phyloP scores from a whole-genome alignment of 2,888 invertebrate genomes.

The Anthophora plumipes region DNA sequence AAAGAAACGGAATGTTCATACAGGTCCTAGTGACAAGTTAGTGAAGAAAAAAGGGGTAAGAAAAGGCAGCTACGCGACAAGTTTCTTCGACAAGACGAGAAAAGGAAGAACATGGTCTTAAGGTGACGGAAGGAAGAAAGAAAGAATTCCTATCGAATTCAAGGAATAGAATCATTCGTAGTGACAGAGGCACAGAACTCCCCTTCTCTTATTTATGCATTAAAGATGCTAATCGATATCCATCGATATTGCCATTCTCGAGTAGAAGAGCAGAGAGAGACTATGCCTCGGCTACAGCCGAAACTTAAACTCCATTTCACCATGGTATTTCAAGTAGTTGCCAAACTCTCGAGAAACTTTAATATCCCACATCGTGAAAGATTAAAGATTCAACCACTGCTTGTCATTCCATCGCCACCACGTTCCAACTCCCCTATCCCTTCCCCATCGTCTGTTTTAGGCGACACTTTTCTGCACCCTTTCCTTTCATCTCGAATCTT shows the following conservation, averaged over 20 bases:
- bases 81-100: constrained; percentile 25
- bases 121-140: neutral
- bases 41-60: constrained; percentile 22
- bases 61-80: constrained; percentile 45
- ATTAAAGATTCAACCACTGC: constrained; percentile 81
- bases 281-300: constrained; percentile 40
- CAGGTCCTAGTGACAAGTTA: constrained; percentile 20
- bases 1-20: constrained; percentile 3
- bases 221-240: constrained; percentile 62
- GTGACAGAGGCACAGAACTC: neutral
- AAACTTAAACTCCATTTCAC: constrained; percentile 75
- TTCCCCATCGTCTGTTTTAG: constrained; percentile 9
- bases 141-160: constrained; percentile 37
- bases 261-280: constrained; percentile 14
- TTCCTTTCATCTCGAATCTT: constrained; percentile 9
- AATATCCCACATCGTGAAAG: constrained; percentile 79
- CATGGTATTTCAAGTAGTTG: constrained; percentile 75
- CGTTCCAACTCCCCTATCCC: constrained; percentile 7
- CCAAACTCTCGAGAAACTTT: constrained; percentile 79
- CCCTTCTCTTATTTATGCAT: constrained; percentile 68
- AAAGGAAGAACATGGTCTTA: neutral
- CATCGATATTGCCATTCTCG: constrained; percentile 68
- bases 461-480: constrained; percentile 12
- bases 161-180: neutral
- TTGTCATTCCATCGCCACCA: constrained; percentile 79